Base-by-base conservation (phyloP, 2,113 vertebrate species). In the Gavialis gangeticus region DNA sequence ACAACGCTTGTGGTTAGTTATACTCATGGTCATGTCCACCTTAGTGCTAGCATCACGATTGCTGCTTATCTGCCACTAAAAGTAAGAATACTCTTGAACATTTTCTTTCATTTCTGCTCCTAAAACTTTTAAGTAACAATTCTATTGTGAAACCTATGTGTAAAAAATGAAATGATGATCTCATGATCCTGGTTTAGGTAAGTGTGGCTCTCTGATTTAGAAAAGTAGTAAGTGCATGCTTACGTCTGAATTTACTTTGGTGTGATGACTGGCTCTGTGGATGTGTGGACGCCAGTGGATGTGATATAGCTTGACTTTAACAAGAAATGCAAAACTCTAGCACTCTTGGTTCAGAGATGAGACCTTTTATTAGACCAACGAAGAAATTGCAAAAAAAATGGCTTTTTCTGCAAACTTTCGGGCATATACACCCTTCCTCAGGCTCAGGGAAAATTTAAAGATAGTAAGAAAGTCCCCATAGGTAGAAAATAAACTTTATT, bases 1-100 rank as follows among this genome's bases (percentile, higher is more conserved):
- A 99, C 98, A 7, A 84, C 94, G 0, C 97, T 99, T 21, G 97
- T 98, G 4, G 99, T 99, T 87, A 99, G 98, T 97, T 99, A 99
- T 95, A 97, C 69, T 57, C 98, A 98, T 0, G 97, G 98, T 81
- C 98, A 97, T 2, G 58, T 99, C 81, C 98, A 98, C 86, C 98
- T 99, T 84, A 98, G 97, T 4, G 98, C 99, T 83, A 98, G 98
- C 93, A 99, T 99, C 97, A 98, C 98, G 86, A 98, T 99, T 4
- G 98, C 99, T 6, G 98, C 99, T n/a, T 98, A 99, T 88, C 96
- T 98, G 10, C 99, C 98, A 0, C 97, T 99, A 37, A 98, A 92
- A 92, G 99, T 99, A 96, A 99, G 98, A 95, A 25, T n/a, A 0
- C 27, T 24, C 12, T 59, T 59, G 17, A 10, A 24, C 30, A 27